Base-by-base conservation (phyloP, 2,797 vertebrate species). In the Poecilia velifera region DNA sequence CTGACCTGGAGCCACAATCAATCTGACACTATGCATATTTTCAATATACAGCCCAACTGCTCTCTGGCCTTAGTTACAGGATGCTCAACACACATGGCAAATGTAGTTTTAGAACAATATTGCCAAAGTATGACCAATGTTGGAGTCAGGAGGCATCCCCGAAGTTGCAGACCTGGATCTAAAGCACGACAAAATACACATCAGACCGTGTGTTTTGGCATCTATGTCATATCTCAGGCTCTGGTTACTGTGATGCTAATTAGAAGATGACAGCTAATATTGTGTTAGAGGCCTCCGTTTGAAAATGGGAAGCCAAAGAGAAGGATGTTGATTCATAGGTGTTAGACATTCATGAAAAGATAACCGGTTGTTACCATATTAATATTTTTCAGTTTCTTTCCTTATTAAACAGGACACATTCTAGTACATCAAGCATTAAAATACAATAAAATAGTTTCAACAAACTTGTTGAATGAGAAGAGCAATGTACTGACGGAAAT, bases 241-340 rank as follows among this genome's bases (percentile, higher is more conserved):
- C 6, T 64, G 3, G 0, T 36, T 36, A 36, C 16, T 36, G 16
- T 64, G 59, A 36, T 36, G 59, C 31, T 36, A 36, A 64, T 64
- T 64, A 64, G 59, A 64, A 64, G 62, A 64, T 64, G 34, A 64
- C 31, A 62, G 18, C 62, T 64, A 64, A 53, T 22, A 53, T 22
- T 53, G 20, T 22, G 3, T 59, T 59, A 31, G 10, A 31, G 55
- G 13, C n/a, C 25, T 57, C 53, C 4, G 53, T 14, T 59, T 28
- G 55, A 31, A 62, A 62, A 34, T 62, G 59, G 14, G 34, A 62
- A 62, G 14, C 28, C 59, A 16, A 62, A 13, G 55, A 59, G 59
- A 62, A 62, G 59, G 14, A 62, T 34, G 31, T 7, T 34, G 59
- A 62, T 34, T 18, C 57, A 62, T 18, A 16, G 6, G 16, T 62